These are phyloP conservation scores for Sardina pilchardus DNA, from an alignment of 2,113 vertebrate genomes.

Conservation along the genomic window DNA sequence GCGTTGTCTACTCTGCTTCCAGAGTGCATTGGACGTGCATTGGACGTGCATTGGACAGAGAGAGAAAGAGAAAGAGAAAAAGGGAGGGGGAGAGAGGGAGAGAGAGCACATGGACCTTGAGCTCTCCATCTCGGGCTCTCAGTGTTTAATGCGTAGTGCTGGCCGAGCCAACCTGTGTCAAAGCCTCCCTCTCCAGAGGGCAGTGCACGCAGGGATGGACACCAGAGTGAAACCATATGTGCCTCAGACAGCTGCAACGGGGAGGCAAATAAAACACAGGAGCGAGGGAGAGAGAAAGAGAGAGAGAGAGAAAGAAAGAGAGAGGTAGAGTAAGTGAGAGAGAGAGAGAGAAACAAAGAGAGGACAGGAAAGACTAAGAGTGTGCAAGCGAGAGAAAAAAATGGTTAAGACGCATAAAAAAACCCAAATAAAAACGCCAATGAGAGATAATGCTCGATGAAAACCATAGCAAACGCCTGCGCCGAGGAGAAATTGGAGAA, in stretches of 20 bases:
- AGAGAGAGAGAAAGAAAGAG: not conserved
- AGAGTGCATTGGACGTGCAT: not conserved
- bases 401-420: not conserved
- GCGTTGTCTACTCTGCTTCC: not conserved
- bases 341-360: not conserved
- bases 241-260: not conserved
- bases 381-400: not conserved
- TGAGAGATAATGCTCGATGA: not conserved
- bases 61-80: not conserved
- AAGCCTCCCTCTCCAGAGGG: not conserved
- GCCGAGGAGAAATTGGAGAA: not conserved
- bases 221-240: conserved; percentile 17
- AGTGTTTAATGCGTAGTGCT: not conserved
- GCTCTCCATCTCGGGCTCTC: not conserved
- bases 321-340: not conserved
- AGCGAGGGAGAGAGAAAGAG: not conserved
- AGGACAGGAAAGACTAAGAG: not conserved
- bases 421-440: not conserved
- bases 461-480: not conserved
- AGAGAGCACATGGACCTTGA: not conserved
- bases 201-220: not conserved
- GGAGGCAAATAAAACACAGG: conserved; percentile 4
- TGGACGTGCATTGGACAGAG: too few relatives aligned
- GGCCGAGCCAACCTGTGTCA: not conserved
- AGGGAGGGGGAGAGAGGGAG: not conserved